phyloP scores from a whole-genome alignment of 2,797 vertebrate genomes.

The Pelodytes ibericus region DNA sequence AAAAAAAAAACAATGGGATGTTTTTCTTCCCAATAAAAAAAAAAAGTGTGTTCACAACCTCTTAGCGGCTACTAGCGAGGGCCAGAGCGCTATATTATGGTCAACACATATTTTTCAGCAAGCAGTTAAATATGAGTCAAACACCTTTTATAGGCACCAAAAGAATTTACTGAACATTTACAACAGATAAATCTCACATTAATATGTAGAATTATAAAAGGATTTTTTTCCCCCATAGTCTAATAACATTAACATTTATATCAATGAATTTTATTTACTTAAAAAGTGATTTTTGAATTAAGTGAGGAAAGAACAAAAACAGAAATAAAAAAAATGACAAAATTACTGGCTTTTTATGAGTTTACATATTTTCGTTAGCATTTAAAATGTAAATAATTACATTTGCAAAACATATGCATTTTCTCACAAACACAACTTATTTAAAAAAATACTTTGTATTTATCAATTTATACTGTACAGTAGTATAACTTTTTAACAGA shows the following conservation, averaged over 20 bases:
- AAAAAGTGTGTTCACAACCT: no score
- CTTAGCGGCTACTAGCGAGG: no score
- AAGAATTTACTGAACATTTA: conserved; percentile 28
- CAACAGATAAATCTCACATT: conserved; percentile 7
- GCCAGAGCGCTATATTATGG: no score
- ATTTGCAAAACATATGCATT: conserved; percentile 48
- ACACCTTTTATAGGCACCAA: conserved; percentile 2
- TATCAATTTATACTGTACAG: conserved; percentile 67
- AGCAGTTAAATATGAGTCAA: neutral
- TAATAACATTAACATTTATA: conserved; percentile 37
- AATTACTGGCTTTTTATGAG: conserved; percentile 9
- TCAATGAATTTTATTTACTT: conserved; percentile 6
- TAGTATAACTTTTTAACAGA: conserved; percentile 67
- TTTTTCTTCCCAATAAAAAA: no score
- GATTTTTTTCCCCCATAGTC: conserved; percentile 17
- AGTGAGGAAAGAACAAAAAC: neutral
- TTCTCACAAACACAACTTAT: conserved; percentile 63
- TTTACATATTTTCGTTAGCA: conserved; percentile 3
- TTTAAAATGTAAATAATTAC: conserved; percentile 35
- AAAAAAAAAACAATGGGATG: no score
- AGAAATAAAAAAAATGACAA: conserved; percentile 11
- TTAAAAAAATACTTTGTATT: conserved; percentile 78
- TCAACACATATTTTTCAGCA: no score
- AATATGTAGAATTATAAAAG: conserved; percentile 21
- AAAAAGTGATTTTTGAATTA: conserved; percentile 13